Evolutionary conservation across 2,888 invertebrate species (phyloP), one percentile per base, ranked within the genome.

Genomic region (Drosophila flavopinicola): DNA sequence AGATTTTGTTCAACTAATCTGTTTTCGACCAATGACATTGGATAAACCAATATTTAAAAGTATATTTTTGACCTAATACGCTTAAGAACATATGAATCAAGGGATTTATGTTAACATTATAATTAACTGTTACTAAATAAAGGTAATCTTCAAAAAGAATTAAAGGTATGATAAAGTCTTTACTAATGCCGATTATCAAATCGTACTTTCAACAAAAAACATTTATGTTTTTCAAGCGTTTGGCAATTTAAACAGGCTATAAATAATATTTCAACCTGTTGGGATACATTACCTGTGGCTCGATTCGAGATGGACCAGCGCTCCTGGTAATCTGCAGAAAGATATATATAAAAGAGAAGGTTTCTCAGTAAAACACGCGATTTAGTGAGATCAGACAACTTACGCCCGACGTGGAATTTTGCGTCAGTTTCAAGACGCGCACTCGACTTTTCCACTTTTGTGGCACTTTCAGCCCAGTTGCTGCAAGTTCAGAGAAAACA

Each of bases 401-500:
- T 73, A 73, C 73, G 75, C 73, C 75, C 75, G 49, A 61, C 35
- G 59, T 75, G 76, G 71, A 51, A 64, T 56, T n/a, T n/a, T 63
- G 69, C 68, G 69, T 75, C 69, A 75, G 70, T 53, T 70, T 75
- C 54, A 54, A 63, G 64, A 69, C 70, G 64, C 54, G 47, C 56
- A 58, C 42, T 44, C 44, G 44, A 44, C 30, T 44, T 75, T 68
- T 69, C 75, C 67, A 60, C 67, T 41, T 39, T 30, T 30, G n/a
- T 53, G 61, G 66, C 66, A 41, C 39, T 64, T 54, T 52, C 51
- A 27, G 65, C 65, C 74, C 51, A 49, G 45, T 64, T 37, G 78
- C 80, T 80, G 80, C 44, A 80, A 79, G 38, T 79, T 84, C 70
- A 79, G 58, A 80, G 59, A 86, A 74, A 86, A 86, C 53, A 63